phyloP scores from a whole-genome alignment of 37 sponge, comb jelly and placozoan genomes.

The Axinella damicornis region DNA sequence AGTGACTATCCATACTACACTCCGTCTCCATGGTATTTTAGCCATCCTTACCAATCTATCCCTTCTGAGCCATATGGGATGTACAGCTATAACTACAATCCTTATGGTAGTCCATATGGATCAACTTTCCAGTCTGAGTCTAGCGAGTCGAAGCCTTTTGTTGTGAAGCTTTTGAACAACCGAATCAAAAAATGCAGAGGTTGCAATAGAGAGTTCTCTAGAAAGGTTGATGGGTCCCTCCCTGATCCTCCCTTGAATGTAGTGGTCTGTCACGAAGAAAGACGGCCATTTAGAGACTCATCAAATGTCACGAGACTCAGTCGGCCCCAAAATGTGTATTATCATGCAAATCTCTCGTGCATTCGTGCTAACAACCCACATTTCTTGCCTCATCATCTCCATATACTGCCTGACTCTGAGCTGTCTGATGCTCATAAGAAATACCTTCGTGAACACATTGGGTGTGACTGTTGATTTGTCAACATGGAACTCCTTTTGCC shows the following conservation, averaged over 20 bases:
- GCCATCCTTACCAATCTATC: too few relatives aligned
- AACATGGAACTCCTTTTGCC: too few relatives aligned
- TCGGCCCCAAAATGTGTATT: conserved; percentile 13
- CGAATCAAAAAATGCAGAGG: conserved; percentile 31
- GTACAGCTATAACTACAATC: too few relatives aligned
- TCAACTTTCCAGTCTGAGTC: background rate
- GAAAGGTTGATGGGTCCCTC: conserved; percentile 18
- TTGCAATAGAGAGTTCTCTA: background rate
- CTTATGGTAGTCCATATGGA: background rate
- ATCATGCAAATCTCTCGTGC: conserved; percentile 6
- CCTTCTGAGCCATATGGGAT: too few relatives aligned
- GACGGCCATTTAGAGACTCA: background rate
- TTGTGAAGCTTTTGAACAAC: conserved; percentile 1
- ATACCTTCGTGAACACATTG: too few relatives aligned
- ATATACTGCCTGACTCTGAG: background rate
- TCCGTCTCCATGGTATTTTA: too few relatives aligned
- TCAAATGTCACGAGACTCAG: background rate
- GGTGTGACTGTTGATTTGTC: too few relatives aligned
- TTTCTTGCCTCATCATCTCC: background rate
- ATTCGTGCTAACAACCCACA: conserved; percentile 14
- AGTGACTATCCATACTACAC: too few relatives aligned
- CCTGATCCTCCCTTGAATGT: conserved; percentile 7
- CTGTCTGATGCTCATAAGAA: too few relatives aligned
- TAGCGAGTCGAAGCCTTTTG: background rate
- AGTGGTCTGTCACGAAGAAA: conserved; percentile 1